Percentiles rank a stretch among this genome's conserved stretches.
These are phyloP conservation scores for Tanytarsus gracilentus DNA, from an alignment of 2,888 invertebrate genomes.

Conservation along the genomic window DNA sequence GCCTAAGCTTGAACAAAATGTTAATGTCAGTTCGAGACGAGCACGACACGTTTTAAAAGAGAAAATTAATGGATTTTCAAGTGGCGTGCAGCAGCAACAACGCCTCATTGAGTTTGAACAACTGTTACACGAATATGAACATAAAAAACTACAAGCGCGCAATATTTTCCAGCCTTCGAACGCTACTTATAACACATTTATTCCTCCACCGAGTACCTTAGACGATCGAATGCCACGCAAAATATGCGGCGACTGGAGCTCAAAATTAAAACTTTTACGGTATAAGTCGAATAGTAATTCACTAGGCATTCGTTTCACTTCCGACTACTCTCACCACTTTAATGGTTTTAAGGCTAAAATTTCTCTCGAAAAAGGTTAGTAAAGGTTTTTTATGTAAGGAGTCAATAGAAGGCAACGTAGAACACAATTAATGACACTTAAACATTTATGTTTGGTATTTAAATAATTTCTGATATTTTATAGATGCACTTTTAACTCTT, in stretches of 20 bases:
- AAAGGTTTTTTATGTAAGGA: not conserved
- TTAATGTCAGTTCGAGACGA: not conserved
- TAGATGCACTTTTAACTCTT: too few relatives aligned
- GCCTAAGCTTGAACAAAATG: constrained; percentile 30
- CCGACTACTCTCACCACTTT: constrained; percentile 69
- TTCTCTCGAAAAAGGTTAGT: constrained; percentile 64
- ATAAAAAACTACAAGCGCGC: not conserved
- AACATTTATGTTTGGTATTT: too few relatives aligned
- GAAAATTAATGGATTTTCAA: constrained; percentile 13
- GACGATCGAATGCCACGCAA: constrained; percentile 42
- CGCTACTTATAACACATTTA: constrained; percentile 5
- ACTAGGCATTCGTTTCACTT: constrained; percentile 58
- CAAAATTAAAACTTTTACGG: constrained; percentile 62
- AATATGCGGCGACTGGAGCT: constrained; percentile 73
- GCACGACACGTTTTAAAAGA: constrained; percentile 32
- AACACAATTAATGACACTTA: too few relatives aligned
- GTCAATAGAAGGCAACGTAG: too few relatives aligned
- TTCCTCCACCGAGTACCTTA: constrained; percentile 13
- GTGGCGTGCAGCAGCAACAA: constrained; percentile 7
- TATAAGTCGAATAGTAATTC: constrained; percentile 54
- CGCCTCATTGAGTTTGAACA: not conserved
- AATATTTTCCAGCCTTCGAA: constrained; percentile 23
- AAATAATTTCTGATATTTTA: too few relatives aligned
- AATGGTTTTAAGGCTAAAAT: constrained; percentile 65
- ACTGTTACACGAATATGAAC: not conserved